phyloP scores from a whole-genome alignment of 2,113 vertebrate species.

The Harpagus bidentatus region DNA sequence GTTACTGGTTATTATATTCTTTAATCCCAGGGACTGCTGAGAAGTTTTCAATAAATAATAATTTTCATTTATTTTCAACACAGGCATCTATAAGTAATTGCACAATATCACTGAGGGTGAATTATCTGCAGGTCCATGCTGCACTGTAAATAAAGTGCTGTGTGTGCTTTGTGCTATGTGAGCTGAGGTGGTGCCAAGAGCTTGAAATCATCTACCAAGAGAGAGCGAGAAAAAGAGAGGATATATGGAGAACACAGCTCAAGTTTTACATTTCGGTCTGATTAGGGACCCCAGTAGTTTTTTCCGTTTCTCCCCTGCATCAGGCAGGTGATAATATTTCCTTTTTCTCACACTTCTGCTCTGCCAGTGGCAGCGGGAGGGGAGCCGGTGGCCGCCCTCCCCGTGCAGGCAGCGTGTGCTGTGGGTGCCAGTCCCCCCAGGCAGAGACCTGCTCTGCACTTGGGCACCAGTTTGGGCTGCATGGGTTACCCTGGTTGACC shows the following conservation, averaged over 20 bases:
- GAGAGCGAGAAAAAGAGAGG: neutral
- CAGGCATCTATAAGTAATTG: conserved; percentile 5
- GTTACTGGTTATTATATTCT: neutral
- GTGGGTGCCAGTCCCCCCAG: accelerated
- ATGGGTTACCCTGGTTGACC: neutral
- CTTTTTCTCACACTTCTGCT: neutral
- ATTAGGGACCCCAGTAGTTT: neutral
- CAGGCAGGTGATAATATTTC: neutral
- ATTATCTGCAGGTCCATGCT: neutral
- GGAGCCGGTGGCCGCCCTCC: neutral
- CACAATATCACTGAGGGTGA: neutral
- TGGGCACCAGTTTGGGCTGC: neutral
- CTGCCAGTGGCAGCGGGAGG: neutral
- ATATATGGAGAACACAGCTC: neutral
- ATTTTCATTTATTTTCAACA: conserved; percentile 32
- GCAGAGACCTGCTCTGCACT: neutral
- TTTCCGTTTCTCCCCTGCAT: neutral
- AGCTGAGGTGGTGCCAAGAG: neutral
- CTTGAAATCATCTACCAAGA: neutral
- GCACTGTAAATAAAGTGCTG: conserved; percentile 16
- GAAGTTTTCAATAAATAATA: conserved; percentile 26
- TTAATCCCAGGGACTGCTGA: neutral
- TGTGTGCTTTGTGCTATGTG: neutral
- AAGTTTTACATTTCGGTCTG: neutral
- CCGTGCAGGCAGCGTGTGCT: neutral